Evolutionary conservation across 2,888 invertebrate species (phyloP).

Genomic region (Ormia ochracea): DNA sequence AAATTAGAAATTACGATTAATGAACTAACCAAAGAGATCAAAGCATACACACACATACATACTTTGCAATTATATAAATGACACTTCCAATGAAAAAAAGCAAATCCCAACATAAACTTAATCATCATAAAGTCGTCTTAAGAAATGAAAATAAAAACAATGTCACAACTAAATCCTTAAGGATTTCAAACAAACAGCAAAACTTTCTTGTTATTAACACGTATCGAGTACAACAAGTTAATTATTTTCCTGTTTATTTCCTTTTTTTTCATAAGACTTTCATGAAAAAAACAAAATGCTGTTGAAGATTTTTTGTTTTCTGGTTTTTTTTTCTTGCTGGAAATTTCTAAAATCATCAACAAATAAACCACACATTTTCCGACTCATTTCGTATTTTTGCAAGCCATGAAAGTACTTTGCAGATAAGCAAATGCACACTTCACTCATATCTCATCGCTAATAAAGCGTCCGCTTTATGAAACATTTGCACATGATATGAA

Average conservation of each 20-base stretch:
- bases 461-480: conserved; percentile 27
- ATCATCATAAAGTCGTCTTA: conserved; percentile 35
- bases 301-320: conserved; percentile 25
- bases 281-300: conserved; percentile 12
- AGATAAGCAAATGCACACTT: background rate
- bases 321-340: too few species aligned
- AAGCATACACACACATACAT: conserved; percentile 21
- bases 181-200: conserved; percentile 34
- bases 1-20: conserved; percentile 46
- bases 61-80: conserved; percentile 1
- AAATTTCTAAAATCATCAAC: conserved; percentile 21
- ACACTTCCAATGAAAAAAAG: conserved; percentile 1
- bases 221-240: conserved; percentile 28
- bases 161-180: conserved; percentile 37
- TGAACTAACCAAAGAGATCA: conserved; percentile 58
- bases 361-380: conserved; percentile 70
- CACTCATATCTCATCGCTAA: conserved; percentile 18
- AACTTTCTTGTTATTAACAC: background rate
- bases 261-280: background rate
- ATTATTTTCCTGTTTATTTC: conserved; percentile 18
- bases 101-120: background rate
- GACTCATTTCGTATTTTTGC: conserved; percentile 69
- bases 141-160: background rate
- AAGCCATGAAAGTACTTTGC: conserved; percentile 62
- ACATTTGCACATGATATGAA: conserved; percentile 11